Conservation (phyloP, 2,797 vertebrate species). For the Takifugu rubripes region DNA sequence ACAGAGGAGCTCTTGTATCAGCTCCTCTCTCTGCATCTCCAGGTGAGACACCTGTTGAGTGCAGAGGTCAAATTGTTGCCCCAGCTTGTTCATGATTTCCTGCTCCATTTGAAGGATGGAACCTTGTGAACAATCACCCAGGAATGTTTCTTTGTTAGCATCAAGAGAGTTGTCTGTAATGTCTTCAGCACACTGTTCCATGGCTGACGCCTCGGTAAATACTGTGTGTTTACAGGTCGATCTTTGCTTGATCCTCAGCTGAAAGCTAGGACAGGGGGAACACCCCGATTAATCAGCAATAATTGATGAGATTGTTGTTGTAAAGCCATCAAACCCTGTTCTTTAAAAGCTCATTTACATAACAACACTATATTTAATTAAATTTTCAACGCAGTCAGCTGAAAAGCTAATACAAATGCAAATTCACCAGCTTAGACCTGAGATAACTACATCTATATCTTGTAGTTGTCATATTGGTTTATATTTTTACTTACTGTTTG, state of each 20-base stretch:
- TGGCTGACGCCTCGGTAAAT: conserved; percentile 21
- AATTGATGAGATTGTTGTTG: conserved; percentile 10
- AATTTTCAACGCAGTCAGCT: not conserved
- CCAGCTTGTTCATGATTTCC: conserved; percentile 66
- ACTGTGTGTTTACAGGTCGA: conserved; percentile 10
- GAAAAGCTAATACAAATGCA: not conserved
- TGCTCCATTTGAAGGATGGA: conserved; percentile 3
- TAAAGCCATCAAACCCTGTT: conserved; percentile 8
- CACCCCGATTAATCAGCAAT: conserved; percentile 12
- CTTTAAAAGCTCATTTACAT: conserved; percentile 12
- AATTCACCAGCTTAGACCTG: not conserved
- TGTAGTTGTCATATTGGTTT: not conserved
- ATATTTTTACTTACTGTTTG: conserved; percentile 48
- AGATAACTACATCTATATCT: not conserved
- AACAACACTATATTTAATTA: conserved; percentile 13
- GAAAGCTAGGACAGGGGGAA: not conserved
- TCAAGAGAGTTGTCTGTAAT: not conserved
- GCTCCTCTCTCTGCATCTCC: conserved; percentile 77
- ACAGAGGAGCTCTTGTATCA: conserved; percentile 78
- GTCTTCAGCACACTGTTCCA: conserved; percentile 8
- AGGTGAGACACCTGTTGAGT: conserved; percentile 79
- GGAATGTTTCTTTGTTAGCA: conserved; percentile 8
- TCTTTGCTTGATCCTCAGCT: conserved; percentile 18
- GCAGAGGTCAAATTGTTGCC: conserved; percentile 79
- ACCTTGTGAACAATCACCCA: not conserved